Evolutionary conservation across 2,113 vertebrate species (phyloP), one percentile per base, ranked within the genome.

Genomic region (Solea senegalensis): DNA sequence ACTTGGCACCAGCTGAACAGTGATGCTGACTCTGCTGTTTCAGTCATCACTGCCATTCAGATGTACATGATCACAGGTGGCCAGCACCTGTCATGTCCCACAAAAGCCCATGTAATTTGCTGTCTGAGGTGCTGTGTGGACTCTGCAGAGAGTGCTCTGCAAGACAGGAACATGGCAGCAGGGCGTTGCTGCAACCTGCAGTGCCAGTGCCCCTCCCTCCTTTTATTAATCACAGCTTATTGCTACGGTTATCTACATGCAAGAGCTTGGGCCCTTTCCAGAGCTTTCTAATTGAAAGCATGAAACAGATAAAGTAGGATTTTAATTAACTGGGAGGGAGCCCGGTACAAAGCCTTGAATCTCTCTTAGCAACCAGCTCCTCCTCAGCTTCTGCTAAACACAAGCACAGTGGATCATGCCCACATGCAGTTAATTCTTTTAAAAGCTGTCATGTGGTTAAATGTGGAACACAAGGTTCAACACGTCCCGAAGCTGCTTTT

Each of bases 271-370:
- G 60, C 52, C 56, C 44, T 72, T 85, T 86, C 90, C 90, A 91
- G 65, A 77, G 58, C 72, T 75, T 79, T 87, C 78, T 91, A 89
- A 90, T 90, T 92, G 89, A 93, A 91, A 91, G 89, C 88, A 86
- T 91, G 86, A 89, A 89, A 86, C 72, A 76, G 83, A 89, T 92
- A 90, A 91, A 84, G 86, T 78, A 85, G 76, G 81, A 65, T 90
- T 92, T 91, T 91, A 90, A 93, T 92, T 88, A 91, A 90, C 85
- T 89, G 76, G 88, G 85, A 89, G 78, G 78, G 76, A 79, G 79
- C 78, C 57, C 56, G 9, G 56, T 69, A 87, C 85, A 88, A 91
- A 92, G 87, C 83, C 15, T 70, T 4, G 58, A 74, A 70, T 86
- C 76, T 86, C 83, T 84, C 91, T 84, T 85, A 88, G 90, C 89